A percentile compares a stretch with the other conserved stretches of the same genome.
Evolutionary conservation across 1,140 invertebrate species (phyloP).

Genomic region (Leptoteleia sp.): DNA sequence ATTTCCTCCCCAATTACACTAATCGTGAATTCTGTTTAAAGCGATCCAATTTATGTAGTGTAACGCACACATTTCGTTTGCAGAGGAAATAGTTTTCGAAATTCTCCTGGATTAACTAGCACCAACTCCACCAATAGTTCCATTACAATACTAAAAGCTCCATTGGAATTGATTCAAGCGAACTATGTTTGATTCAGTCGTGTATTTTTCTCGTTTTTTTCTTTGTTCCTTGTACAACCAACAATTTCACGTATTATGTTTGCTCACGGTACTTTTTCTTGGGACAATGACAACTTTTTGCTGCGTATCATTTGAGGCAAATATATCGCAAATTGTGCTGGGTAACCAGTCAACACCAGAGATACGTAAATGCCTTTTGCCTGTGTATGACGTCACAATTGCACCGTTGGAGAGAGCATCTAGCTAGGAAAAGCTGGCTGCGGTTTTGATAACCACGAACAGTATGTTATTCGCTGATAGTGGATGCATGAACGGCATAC

Average conservation of each 20-base stretch:
- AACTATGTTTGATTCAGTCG: too few relatives aligned
- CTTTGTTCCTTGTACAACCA: too few relatives aligned
- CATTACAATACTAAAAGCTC: too few relatives aligned
- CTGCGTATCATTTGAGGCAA: constrained; percentile 17
- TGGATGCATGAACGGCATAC: constrained; percentile 46
- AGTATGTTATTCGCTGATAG: constrained; percentile 44
- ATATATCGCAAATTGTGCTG: constrained; percentile 4
- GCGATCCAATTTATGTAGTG: too few relatives aligned
- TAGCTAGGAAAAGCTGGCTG: constrained; percentile 47
- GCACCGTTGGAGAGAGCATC: constrained; percentile 18
- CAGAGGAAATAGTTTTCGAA: too few relatives aligned
- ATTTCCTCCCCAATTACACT: too few relatives aligned
- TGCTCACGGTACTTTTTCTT: constrained; percentile 13
- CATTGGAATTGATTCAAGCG: too few relatives aligned
- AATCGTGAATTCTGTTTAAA: too few relatives aligned
- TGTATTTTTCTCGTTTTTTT: too few relatives aligned
- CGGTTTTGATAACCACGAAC: constrained; percentile 53
- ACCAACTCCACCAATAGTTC: too few relatives aligned
- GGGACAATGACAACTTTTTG: constrained; percentile 27
- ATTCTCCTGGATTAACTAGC: too few relatives aligned
- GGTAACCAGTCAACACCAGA: constrained; percentile 17
- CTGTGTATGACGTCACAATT: constrained; percentile 35
- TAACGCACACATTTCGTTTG: too few relatives aligned
- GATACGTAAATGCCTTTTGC: constrained; percentile 29
- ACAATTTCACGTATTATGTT: not conserved